These are phyloP conservation scores for Oscheius onirici DNA, from an alignment of 2,888 invertebrate species.

Conservation along the genomic window DNA sequence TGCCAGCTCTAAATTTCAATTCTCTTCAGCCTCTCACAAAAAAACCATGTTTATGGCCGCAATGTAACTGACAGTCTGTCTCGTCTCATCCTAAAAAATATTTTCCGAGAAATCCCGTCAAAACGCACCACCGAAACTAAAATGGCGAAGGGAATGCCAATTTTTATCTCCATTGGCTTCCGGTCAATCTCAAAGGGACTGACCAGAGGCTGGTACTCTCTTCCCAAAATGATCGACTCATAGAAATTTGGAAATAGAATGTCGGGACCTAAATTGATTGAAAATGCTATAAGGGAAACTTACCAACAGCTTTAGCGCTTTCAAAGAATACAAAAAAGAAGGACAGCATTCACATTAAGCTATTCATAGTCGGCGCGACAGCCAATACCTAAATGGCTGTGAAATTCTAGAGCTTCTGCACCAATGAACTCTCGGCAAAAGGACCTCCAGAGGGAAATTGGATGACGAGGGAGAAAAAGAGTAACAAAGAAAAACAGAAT, in stretches of 20 bases:
- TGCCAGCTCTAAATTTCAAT: conserved; percentile 6
- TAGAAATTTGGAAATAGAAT: not conserved
- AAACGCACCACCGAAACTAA: conserved; percentile 14
- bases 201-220: not conserved
- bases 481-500: too few relatives aligned
- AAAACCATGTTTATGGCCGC: conserved; percentile 11
- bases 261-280: too few relatives aligned
- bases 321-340: too few relatives aligned
- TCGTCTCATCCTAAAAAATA: conserved; percentile 15
- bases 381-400: too few relatives aligned
- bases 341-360: too few relatives aligned
- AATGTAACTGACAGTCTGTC: conserved; percentile 10
- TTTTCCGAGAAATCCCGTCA: not conserved
- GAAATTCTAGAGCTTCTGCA: too few relatives aligned
- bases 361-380: too few relatives aligned
- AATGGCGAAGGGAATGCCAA: conserved; percentile 11
- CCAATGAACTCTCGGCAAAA: too few relatives aligned
- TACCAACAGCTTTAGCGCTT: too few relatives aligned
- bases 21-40: not conserved
- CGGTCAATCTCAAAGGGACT: not conserved
- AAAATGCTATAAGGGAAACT: too few relatives aligned
- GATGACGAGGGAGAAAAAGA: too few relatives aligned
- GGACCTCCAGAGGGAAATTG: too few relatives aligned
- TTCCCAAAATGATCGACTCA: not conserved
- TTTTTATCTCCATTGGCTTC: not conserved